These are phyloP conservation scores for Halcyon malimbica DNA, from an alignment of 2,113 vertebrate genomes.

Conservation along the genomic window DNA sequence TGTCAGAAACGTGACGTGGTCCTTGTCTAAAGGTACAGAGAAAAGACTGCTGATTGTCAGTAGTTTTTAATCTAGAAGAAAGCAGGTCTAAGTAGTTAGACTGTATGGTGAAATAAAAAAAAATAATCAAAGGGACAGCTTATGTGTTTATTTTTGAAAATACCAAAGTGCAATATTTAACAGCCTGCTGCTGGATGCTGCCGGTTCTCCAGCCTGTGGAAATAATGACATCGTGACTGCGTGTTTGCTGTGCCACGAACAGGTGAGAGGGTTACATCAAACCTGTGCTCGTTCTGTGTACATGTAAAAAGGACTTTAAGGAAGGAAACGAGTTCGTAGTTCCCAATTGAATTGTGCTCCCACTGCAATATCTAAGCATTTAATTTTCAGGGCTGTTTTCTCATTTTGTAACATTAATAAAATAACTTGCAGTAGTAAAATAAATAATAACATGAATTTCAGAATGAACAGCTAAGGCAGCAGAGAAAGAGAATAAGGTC, in stretches of 20 bases:
- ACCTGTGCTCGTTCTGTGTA: neutral
- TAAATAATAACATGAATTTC: neutral
- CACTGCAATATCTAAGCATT: neutral
- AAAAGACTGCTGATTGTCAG: neutral
- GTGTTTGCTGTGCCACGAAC: neutral
- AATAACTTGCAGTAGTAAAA: neutral
- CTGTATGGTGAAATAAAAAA: neutral
- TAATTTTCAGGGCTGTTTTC: neutral
- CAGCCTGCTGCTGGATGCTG: neutral
- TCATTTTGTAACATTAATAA: neutral
- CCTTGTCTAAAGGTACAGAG: neutral
- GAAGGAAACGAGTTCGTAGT: neutral
- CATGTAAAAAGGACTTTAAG: neutral
- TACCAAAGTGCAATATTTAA: neutral
- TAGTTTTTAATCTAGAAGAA: neutral
- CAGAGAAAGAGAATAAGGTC: neutral
- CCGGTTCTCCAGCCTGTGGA: neutral
- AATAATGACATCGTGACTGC: neutral
- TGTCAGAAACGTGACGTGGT: neutral
- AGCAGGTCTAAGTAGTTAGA: neutral
- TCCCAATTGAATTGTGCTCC: neutral
- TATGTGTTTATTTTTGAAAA: neutral
- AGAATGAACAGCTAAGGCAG: neutral
- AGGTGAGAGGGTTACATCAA: neutral
- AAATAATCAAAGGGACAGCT: neutral